phyloP scores from a whole-genome alignment of 2,888 invertebrate species.

The Stictocephala bisonia region DNA sequence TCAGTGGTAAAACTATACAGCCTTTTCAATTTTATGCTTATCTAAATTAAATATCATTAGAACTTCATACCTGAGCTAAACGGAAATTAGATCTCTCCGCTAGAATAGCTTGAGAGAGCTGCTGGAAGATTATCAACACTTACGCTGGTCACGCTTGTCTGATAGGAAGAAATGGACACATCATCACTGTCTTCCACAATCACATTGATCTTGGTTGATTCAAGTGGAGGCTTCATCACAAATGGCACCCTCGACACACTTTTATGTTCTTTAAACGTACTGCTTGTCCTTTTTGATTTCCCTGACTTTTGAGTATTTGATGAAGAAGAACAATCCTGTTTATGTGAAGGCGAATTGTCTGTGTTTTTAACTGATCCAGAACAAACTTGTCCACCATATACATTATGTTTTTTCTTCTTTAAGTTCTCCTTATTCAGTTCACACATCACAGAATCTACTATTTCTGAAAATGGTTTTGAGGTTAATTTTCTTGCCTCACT shows the following conservation, averaged over 20 bases:
- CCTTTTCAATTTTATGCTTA: no score
- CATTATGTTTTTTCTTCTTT: no score
- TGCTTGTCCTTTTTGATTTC: background rate
- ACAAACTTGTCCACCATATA: no score
- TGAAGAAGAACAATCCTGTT: conserved; percentile 11
- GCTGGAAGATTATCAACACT: conserved; percentile 16
- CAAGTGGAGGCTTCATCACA: conserved; percentile 10
- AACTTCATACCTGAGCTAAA: no score
- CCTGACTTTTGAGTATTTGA: background rate
- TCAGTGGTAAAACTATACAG: no score
- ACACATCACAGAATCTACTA: conserved; percentile 15
- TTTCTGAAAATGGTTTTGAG: background rate
- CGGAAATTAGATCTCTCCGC: background rate
- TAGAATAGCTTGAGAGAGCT: conserved; percentile 1
- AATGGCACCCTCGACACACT: background rate
- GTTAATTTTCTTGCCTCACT: background rate
- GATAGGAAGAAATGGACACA: conserved; percentile 7
- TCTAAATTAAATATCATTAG: no score
- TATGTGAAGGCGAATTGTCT: background rate
- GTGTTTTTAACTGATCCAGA: no score
- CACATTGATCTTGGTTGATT: conserved; percentile 15
- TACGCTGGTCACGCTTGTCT: conserved; percentile 29
- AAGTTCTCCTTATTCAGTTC: background rate
- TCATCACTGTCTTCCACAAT: conserved; percentile 5
- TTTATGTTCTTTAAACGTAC: background rate